These are phyloP conservation scores for Lasioglossum marginatum DNA, from an alignment of 2,888 invertebrate species.

Conservation along the genomic window DNA sequence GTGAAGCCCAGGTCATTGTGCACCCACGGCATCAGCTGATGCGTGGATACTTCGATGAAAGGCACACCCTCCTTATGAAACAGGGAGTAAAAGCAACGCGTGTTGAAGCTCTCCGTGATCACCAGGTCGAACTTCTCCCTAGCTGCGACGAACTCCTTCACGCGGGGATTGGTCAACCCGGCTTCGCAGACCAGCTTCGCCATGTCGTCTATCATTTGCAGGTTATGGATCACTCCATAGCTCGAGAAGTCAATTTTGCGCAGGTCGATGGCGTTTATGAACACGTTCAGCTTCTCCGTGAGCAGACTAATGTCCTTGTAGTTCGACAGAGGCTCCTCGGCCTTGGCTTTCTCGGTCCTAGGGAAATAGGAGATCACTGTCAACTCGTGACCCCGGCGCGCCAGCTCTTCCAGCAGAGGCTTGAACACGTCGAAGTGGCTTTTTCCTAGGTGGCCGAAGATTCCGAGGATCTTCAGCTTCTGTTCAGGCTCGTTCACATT, in stretches of 20 bases:
- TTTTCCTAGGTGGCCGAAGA: slow-evolving; percentile 89
- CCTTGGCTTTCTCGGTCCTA: slow-evolving; percentile 62
- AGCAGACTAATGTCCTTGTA: slow-evolving; percentile 87
- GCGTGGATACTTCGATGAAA: slow-evolving; percentile 85
- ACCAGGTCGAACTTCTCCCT: slow-evolving; percentile 88
- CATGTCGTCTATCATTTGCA: slow-evolving; percentile 64
- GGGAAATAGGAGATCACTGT: slow-evolving; percentile 89
- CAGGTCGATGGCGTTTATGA: slow-evolving; percentile 65
- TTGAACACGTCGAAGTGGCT: slow-evolving; percentile 90
- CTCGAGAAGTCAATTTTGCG: background rate
- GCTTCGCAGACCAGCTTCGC: slow-evolving; percentile 83
- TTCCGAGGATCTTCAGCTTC: slow-evolving; percentile 86
- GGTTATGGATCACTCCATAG: slow-evolving; percentile 31
- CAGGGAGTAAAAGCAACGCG: slow-evolving; percentile 89
- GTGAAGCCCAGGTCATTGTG: slow-evolving; percentile 86
- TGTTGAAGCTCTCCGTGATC: slow-evolving; percentile 89
- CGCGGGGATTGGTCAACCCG: slow-evolving; percentile 81
- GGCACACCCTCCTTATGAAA: slow-evolving; percentile 88
- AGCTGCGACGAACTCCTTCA: slow-evolving; percentile 68
- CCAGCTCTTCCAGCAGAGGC: slow-evolving; percentile 87
- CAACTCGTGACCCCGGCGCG: slow-evolving; percentile 88
- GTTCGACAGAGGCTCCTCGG: slow-evolving; percentile 84
- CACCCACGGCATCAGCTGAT: slow-evolving; percentile 86
- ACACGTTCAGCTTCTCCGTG: slow-evolving; percentile 75
- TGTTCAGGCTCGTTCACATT: fast-evolving